phyloP scores from a whole-genome alignment of 2,888 invertebrate genomes.

The Homarus gammarus region DNA sequence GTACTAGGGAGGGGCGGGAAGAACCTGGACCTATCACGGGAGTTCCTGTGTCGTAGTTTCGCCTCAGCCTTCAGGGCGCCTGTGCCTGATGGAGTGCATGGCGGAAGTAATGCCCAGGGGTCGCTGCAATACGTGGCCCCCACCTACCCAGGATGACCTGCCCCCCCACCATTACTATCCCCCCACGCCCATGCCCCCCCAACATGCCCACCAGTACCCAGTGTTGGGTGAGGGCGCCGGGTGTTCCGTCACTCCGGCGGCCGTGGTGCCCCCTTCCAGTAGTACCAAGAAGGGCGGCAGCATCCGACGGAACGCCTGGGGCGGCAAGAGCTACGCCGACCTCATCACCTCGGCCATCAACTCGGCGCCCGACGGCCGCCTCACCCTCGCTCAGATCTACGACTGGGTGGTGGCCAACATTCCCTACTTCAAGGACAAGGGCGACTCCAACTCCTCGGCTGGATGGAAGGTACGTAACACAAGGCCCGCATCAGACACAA shows the following conservation, averaged over 20 bases:
- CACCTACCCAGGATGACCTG: conserved; percentile 87
- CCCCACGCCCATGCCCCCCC: conserved; percentile 36
- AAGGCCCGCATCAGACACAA: neutral
- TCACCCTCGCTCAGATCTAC: conserved; percentile 99
- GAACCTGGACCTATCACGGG: conserved; percentile 19
- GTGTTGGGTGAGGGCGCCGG: conserved; percentile 56
- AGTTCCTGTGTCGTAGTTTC: conserved; percentile 13
- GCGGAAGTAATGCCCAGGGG: conserved; percentile 61
- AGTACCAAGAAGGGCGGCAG: conserved; percentile 92
- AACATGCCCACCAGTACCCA: conserved; percentile 38
- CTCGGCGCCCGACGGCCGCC: conserved; percentile 94
- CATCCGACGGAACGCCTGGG: conserved; percentile 97
- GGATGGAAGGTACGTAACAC: conserved; percentile 97
- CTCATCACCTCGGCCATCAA: conserved; percentile 99
- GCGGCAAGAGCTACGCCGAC: conserved; percentile 98
- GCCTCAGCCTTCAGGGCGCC: neutral
- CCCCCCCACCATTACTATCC: conserved; percentile 41
- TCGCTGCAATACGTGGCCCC: conserved; percentile 77
- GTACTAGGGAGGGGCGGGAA: neutral
- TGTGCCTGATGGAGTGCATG: conserved; percentile 57
- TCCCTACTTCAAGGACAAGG: conserved; percentile 99
- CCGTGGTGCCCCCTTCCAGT: conserved; percentile 72
- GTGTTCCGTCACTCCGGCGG: conserved; percentile 55
- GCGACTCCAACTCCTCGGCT: conserved; percentile 99
- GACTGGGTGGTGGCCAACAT: conserved; percentile 99